Base-by-base conservation (phyloP, 92 coral and sea anemone genomes). In the Zoanthus sociatus region DNA sequence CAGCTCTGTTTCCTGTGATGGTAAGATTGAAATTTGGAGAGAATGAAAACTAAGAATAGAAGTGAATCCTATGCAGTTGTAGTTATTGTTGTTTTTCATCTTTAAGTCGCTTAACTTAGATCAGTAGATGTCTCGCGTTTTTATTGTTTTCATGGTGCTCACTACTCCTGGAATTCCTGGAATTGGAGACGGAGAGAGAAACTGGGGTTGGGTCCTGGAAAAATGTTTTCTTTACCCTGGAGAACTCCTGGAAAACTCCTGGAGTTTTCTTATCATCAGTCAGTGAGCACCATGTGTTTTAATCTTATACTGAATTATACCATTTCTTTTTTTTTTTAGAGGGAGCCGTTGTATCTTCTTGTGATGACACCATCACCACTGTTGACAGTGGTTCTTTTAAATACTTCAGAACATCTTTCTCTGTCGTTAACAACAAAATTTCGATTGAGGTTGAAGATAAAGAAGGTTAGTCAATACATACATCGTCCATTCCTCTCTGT, bases 1-100 rank as follows among this genome's bases (percentile, higher is more conserved):
- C 30, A 96, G 99, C 78, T 91, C 98, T 50, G 99, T 95, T 4
- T 96, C 99, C 1, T 96, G 99, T 53, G 93, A 95, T 71, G 98
- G 99, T 96, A 86, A 88, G 96, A 84, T 3, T 5, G 53, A 9
- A 48, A 50, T 50, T 50, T 50, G 9, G 9, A 50, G 9, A 1
- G 4, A 50, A 50, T 1, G 55, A 50, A 11, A 11, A 48, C 1
- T 7, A 50, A 50, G 10, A 50, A 50, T 1, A 5, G 10, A 50
- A 50, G 7, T 50, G 9, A 7, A 50, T 11, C 55, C 12, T 50
- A 50, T 5, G 55, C 55, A 50, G 7, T 5, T 50, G 9, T 50
- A 50, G 26, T 0, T 26, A 26, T 26, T 26, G 26, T 26, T 26
- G 26, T 26, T 26, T 26, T 26, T 26, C 26, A 26, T 26, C 26